Conservation (phyloP, 2,113 vertebrate genomes). For the Gasterosteus nipponicus region DNA sequence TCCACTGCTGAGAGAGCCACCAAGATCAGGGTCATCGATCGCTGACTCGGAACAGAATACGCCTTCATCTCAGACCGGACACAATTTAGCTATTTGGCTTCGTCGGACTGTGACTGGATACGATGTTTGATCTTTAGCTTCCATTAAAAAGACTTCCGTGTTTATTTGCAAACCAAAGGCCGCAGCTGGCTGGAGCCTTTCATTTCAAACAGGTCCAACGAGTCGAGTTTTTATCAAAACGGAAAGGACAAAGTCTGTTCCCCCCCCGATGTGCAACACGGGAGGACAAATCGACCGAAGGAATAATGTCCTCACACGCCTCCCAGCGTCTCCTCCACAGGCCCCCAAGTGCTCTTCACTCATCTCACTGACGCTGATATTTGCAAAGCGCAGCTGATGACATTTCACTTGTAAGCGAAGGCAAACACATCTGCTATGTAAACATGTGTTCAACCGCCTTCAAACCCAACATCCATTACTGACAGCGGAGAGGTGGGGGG, state of each 20-base stretch:
- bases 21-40: constrained; percentile 36
- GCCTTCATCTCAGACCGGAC: constrained; percentile 10
- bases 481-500: constrained; percentile 25
- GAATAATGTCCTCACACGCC: constrained; percentile 25
- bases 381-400: constrained; percentile 57
- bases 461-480: constrained; percentile 41
- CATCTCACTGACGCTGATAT: constrained; percentile 34
- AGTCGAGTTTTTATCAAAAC: constrained; percentile 18
- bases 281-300: constrained; percentile 24
- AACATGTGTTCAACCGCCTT: constrained; percentile 74
- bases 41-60: constrained; percentile 33
- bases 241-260: constrained; percentile 5
- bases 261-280: background rate
- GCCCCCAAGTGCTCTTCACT: constrained; percentile 36
- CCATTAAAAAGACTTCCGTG: constrained; percentile 1
- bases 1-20: constrained; percentile 53
- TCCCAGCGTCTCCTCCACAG: constrained; percentile 27
- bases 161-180: constrained; percentile 14
- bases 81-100: constrained; percentile 37
- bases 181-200: constrained; percentile 28
- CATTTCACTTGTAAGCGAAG: constrained; percentile 52
- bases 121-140: constrained; percentile 16
- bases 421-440: constrained; percentile 78
- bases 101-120: constrained; percentile 5
- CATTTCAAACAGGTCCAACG: constrained; percentile 15